Conservation (phyloP, 35 echinoderm and acorn worm species). For the Ophioderma brevispina region DNA sequence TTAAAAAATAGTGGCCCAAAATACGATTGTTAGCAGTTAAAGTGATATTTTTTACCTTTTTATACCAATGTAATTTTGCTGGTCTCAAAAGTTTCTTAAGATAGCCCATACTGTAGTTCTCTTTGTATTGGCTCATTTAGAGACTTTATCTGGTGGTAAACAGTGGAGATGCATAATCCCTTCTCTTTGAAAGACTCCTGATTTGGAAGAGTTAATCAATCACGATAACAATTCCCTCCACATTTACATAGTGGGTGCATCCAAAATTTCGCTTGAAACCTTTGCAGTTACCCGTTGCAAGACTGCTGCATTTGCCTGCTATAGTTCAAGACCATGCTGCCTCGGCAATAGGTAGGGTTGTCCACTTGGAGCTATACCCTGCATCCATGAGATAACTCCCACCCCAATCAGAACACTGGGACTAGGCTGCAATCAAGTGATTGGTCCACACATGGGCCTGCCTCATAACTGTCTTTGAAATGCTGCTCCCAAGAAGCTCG, state of each 20-base stretch:
- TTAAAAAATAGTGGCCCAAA: too few relatives aligned
- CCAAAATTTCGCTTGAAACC: not conserved
- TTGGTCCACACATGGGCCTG: not conserved
- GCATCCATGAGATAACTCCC: not conserved
- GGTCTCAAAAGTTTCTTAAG: too few relatives aligned
- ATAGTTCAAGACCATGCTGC: not conserved
- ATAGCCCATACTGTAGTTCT: too few relatives aligned
- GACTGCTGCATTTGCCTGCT: not conserved
- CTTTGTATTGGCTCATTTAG: too few relatives aligned
- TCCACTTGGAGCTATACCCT: not conserved
- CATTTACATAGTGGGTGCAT: not conserved
- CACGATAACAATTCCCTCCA: not conserved
- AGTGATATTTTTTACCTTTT: too few relatives aligned
- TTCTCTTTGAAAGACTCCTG: too few relatives aligned
- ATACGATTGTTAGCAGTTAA: too few relatives aligned
- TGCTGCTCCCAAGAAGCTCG: not conserved
- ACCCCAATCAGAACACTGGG: not conserved
- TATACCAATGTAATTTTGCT: too few relatives aligned
- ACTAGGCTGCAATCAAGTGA: not conserved
- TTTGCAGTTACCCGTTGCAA: not conserved
- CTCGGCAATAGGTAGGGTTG: not conserved
- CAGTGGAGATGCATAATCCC: too few relatives aligned
- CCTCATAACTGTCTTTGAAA: not conserved
- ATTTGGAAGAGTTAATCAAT: too few relatives aligned
- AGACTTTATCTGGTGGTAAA: too few relatives aligned